Base-by-base conservation (phyloP, 2,797 vertebrate genomes). In the Phylloscopus collybita region DNA sequence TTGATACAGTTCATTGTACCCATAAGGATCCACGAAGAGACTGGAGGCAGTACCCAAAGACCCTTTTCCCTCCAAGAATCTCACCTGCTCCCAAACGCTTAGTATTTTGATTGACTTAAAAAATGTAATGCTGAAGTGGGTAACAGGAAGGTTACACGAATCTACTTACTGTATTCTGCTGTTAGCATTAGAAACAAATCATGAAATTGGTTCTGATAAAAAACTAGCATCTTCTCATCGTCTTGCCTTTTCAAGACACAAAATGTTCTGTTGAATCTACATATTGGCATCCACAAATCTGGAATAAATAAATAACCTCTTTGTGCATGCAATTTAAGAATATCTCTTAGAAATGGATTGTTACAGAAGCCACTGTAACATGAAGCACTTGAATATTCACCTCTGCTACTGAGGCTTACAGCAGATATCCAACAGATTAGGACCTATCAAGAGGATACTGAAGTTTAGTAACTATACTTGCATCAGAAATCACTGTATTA, bases 311-410 rank as follows among this genome's bases (percentile, higher is more conserved):
- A 79, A 78, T 8, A 76, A 87, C 22, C n/a, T 9, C 6, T 67
- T 19, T 38, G 16, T 56, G 38, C 16, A 74, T 30, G 13, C 19
- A 54, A 36, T 50, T 88, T 59, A 72, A 80, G 34, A 88, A 66
- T 1, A 2, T 5, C 80, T 0, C 0, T 25, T 85, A 49, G 1
- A 78, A 57, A 51, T 3, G 8, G 15, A n/a, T 12, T 47, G 53
- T 32, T 86, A 57, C 0, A 83, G 42, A 80, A 88, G 45, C 20
- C 50, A 32, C 10, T 30, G 6, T 11, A 88, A 74, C 57, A 36
- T 3, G 6, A 51, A 94, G 71, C 4, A 12, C 40, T 72, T 70
- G 11, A 21, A 76, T 13, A 56, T 64, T 70, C 69, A 72, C 27
- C 18, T 69, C 70, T 90, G 40, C 64, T 54, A 47, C 45, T n/a